Base-by-base conservation (phyloP, 2,797 vertebrate genomes). In the Pteropus rufus region DNA sequence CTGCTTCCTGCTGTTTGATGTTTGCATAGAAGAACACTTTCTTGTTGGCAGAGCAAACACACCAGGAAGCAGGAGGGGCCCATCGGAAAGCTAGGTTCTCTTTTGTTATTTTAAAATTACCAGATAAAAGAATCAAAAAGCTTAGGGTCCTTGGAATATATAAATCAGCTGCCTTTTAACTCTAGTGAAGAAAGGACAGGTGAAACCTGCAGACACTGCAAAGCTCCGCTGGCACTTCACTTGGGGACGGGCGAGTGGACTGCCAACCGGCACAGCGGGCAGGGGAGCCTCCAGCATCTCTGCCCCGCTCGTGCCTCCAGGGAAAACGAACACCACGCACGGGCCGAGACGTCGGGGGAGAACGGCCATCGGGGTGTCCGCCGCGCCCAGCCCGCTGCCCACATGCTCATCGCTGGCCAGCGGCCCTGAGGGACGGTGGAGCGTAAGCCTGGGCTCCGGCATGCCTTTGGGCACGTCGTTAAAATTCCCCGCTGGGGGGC, bases 1-100 rank as follows among this genome's bases (percentile, higher is more conserved):
- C 97, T 3, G 91, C 96, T 99, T 99, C 98, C 98, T 98, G 98
- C 97, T 97, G 98, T 99, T 98, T 98, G 98, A 99, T 94, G 98
- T 97, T 88, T 0, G 76, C 64, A 19, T 52, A 49, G 81, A 94
- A 56, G 84, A 89, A 79, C 34, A 1, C 14, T 96, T 65, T 19
- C 88, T 4, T 19, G 70, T 0, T 54, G 58, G 87, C 94, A 96
- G 84, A 76, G 90, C 77, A 88, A 93, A 94, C 58, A 31, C 82
- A 52, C 29, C 69, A 67, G 89, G 52, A 96, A 94, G 84, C 1
- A 80, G 79, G 41, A 85, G 31, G 62, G 83, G 82, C n/a, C 56
- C 24, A 10, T 65, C 56, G 72, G 46, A 81, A 76, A 14, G 93
- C 75, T 2, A 70, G 39, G 41, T 0, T 3, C 64, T 64, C 95